Percentiles rank a stretch among this genome's conserved stretches.
phyloP scores from a whole-genome alignment of 2,113 vertebrate species.

The Sturnus vulgaris region DNA sequence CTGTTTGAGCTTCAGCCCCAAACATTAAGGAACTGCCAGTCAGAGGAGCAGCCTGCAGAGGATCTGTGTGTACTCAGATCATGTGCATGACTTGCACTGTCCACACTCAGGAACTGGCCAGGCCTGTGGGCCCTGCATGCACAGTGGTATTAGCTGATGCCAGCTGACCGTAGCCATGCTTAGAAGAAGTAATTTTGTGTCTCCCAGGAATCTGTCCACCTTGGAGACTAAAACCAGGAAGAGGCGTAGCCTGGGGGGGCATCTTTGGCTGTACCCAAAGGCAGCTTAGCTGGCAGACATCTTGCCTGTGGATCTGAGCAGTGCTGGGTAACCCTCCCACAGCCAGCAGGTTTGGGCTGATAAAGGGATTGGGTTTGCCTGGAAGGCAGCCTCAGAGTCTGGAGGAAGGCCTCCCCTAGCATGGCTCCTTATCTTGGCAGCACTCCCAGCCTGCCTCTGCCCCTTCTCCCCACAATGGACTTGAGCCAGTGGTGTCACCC shows the following conservation, averaged over 20 bases:
- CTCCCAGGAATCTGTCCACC: background rate
- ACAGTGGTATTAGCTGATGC: background rate
- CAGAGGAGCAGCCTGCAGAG: background rate
- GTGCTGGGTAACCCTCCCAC: background rate
- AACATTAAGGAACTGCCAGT: background rate
- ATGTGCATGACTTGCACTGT: rapidly evolving
- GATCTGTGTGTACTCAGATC: rapidly evolving
- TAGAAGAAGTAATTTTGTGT: background rate
- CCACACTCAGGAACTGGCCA: background rate
- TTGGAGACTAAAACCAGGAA: background rate
- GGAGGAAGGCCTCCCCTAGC: background rate
- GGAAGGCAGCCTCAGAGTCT: background rate
- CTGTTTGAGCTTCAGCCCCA: background rate
- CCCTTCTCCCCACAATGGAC: rapidly evolving
- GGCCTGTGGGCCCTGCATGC: background rate
- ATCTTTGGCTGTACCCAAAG: background rate
- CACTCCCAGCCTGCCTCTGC: background rate
- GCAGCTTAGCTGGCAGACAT: background rate
- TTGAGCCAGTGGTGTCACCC: background rate
- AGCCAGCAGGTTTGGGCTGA: background rate
- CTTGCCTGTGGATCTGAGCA: background rate
- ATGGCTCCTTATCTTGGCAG: background rate
- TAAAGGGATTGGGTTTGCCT: background rate
- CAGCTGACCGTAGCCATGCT: rapidly evolving
- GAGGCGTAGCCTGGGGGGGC: background rate